phyloP scores from a whole-genome alignment of 92 coral and sea anemone species.

The Desmophyllum pertusum region DNA sequence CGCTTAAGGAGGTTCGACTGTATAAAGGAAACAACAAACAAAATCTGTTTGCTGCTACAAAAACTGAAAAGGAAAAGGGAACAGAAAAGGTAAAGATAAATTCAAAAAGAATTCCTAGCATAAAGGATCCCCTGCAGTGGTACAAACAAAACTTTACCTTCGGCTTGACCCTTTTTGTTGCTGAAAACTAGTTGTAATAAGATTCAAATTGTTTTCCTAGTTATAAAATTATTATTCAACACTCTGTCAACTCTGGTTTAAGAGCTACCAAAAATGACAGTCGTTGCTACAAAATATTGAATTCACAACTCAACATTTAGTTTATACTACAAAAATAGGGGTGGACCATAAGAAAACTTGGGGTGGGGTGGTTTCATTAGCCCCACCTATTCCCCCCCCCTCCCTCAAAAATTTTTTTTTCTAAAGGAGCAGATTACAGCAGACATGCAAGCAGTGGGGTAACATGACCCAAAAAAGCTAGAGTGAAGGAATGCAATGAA shows the following conservation, averaged over 20 bases:
- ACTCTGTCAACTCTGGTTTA: slow-evolving; percentile 3
- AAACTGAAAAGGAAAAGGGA: too few relatives aligned
- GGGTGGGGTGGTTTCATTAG: not conserved
- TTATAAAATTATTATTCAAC: not conserved
- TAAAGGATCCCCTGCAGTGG: not conserved
- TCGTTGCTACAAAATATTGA: not conserved
- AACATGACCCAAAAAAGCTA: not conserved
- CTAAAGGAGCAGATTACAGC: not conserved
- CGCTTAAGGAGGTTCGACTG: too few relatives aligned
- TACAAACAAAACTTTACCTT: not conserved
- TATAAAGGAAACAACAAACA: too few relatives aligned
- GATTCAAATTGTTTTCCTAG: not conserved
- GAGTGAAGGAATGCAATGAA: not conserved
- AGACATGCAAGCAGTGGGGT: not conserved
- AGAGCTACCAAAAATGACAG: slow-evolving; percentile 24
- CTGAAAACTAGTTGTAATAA: not conserved
- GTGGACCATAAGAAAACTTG: not conserved
- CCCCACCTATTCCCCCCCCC: too few relatives aligned
- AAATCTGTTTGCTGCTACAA: too few relatives aligned
- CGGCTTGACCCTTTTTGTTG: slow-evolving; percentile 19
- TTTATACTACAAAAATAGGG: not conserved
- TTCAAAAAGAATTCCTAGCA: too few relatives aligned
- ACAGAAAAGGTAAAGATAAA: too few relatives aligned
- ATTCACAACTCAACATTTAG: not conserved
- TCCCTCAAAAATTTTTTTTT: not conserved